phyloP scores from a whole-genome alignment of 2,888 invertebrate species.

The Plebejus anna region DNA sequence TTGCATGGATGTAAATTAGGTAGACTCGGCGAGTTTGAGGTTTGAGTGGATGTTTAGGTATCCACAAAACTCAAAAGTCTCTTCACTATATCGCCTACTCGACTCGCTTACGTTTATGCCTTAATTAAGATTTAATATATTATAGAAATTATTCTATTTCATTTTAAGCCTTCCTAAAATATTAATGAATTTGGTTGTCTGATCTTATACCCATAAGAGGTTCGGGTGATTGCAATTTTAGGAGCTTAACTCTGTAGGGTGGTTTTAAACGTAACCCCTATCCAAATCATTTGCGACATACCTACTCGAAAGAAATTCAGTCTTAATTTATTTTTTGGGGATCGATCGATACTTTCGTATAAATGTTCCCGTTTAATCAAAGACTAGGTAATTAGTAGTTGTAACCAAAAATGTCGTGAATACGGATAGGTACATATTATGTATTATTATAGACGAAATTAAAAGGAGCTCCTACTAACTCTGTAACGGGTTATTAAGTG shows the following conservation, averaged over 20 bases:
- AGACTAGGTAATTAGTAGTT: neutral
- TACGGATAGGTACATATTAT: neutral
- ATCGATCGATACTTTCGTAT: neutral
- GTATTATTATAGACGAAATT: neutral
- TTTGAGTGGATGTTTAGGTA: neutral
- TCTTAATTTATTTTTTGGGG: neutral
- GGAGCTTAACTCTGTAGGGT: neutral
- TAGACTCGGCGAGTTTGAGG: neutral
- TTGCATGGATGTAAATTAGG: neutral
- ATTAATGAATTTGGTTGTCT: neutral
- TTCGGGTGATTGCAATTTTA: neutral
- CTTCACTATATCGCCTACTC: too few species aligned
- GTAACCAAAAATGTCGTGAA: neutral
- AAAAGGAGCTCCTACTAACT: neutral
- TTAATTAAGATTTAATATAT: too few species aligned
- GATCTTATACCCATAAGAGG: neutral
- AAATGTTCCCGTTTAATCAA: neutral
- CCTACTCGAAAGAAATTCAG: neutral
- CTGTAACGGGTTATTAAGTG: slow-evolving; percentile 3
- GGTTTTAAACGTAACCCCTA: neutral
- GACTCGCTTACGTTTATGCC: too few species aligned
- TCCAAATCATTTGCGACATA: neutral
- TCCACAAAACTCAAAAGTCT: neutral
- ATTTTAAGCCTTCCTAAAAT: neutral
- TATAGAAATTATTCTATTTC: neutral